These are phyloP conservation scores for Drosophila bocqueti DNA, from an alignment of 1,140 invertebrate species.

Conservation along the genomic window DNA sequence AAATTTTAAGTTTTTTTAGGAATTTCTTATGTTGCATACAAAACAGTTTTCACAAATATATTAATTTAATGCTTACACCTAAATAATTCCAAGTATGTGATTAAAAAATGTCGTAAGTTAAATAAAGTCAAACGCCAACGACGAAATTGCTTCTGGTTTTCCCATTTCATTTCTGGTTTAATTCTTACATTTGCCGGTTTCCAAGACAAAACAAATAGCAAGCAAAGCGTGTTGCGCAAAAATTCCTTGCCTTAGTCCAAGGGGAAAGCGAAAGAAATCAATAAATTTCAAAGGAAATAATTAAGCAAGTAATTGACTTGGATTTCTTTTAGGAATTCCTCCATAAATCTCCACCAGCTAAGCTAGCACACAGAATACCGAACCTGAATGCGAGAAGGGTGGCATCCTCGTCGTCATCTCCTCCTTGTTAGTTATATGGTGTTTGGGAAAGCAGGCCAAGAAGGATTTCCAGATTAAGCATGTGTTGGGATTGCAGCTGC, in stretches of 20 bases:
- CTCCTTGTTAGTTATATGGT: slow-evolving; percentile 49
- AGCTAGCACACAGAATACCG: slow-evolving; percentile 55
- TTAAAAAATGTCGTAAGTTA: background rate
- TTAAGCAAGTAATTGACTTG: slow-evolving; percentile 84
- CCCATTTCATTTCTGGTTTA: slow-evolving; percentile 53
- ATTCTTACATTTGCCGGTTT: slow-evolving; percentile 42
- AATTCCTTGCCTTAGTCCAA: slow-evolving; percentile 52
- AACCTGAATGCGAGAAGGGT: slow-evolving; percentile 40
- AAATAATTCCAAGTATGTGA: background rate
- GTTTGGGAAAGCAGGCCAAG: slow-evolving; percentile 47
- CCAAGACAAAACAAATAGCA: slow-evolving; percentile 71
- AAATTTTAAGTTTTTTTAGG: background rate
- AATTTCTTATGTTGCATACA: background rate
- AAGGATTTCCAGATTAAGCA: slow-evolving; percentile 58
- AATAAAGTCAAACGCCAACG: slow-evolving; percentile 42
- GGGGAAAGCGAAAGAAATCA: slow-evolving; percentile 65
- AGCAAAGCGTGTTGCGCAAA: slow-evolving; percentile 52
- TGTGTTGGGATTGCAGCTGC: slow-evolving; percentile 7
- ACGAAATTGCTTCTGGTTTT: slow-evolving; percentile 43
- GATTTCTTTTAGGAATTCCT: slow-evolving; percentile 84
- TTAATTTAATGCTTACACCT: background rate
- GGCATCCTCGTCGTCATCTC: slow-evolving; percentile 34
- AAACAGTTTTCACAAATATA: background rate
- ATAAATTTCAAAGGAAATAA: slow-evolving; percentile 84
- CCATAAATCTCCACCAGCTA: slow-evolving; percentile 80